Evolutionary conservation across 2,888 invertebrate genomes (phyloP).

Genomic region (Drosophila ezoana): DNA sequence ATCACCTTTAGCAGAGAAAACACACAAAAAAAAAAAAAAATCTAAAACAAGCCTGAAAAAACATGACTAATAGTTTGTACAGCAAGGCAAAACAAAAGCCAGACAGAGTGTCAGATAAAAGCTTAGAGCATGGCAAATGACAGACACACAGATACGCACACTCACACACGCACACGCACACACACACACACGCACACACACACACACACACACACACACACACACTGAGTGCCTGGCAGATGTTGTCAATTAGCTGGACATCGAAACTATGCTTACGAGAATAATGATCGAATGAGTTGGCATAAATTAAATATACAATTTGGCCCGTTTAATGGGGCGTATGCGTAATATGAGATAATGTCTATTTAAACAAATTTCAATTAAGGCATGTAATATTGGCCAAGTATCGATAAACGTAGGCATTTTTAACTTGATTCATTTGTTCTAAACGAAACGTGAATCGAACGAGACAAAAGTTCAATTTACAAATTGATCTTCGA

Average conservation of each 20-base stretch:
- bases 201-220: slow-evolving; percentile 2
- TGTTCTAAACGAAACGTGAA: neutral
- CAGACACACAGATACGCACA: slow-evolving; percentile 10
- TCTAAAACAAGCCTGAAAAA: slow-evolving; percentile 39
- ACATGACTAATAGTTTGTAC: slow-evolving; percentile 74
- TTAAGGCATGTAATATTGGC: neutral
- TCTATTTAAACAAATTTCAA: slow-evolving; percentile 1
- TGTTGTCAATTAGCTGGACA: slow-evolving; percentile 68
- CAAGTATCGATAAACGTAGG: neutral
- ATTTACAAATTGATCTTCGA: neutral
- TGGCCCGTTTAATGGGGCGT: slow-evolving; percentile 31
- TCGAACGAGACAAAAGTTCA: neutral
- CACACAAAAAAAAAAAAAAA: slow-evolving; percentile 26
- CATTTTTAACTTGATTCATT: slow-evolving; percentile 1
- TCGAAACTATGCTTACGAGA: slow-evolving; percentile 32
- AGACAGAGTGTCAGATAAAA: slow-evolving; percentile 70
- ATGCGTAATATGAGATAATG: slow-evolving; percentile 27
- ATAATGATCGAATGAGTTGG: slow-evolving; percentile 47
- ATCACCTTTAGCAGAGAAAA: slow-evolving; percentile 41
- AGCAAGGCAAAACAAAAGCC: slow-evolving; percentile 67
- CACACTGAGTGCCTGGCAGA: slow-evolving; percentile 50
- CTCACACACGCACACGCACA: slow-evolving; percentile 1
- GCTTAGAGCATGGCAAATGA: slow-evolving; percentile 58
- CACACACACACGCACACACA: slow-evolving; percentile 5
- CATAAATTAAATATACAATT: slow-evolving; percentile 38